These are phyloP conservation scores for Heliconius hermathena DNA, from an alignment of 1,140 invertebrate species.

Conservation along the genomic window DNA sequence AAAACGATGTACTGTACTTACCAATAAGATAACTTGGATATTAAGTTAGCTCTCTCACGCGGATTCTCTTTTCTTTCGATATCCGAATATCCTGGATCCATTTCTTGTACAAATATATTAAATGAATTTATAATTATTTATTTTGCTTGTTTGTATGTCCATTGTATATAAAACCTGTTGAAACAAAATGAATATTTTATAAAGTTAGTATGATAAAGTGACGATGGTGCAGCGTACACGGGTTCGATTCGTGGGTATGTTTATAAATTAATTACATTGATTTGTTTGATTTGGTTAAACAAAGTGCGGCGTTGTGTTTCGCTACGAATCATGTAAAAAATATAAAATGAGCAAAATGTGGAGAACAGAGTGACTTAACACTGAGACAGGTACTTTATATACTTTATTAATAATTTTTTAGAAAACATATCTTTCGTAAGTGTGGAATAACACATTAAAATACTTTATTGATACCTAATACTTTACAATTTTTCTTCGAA, in stretches of 20 bases:
- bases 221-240: not conserved
- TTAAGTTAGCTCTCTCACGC: not conserved
- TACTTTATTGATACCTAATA: not conserved
- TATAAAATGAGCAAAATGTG: no score
- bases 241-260: not conserved
- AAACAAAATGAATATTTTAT: not conserved
- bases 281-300: no score
- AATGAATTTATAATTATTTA: not conserved
- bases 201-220: not conserved
- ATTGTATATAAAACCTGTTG: not conserved
- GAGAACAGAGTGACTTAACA: no score
- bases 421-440: no score
- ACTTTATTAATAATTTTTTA: no score
- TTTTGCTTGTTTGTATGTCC: not conserved
- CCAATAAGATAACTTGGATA: not conserved
- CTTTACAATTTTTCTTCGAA: not conserved
- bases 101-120: not conserved
- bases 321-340: no score
- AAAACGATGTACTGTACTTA: not conserved
- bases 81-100: constrained; percentile 27
- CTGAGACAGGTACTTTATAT: no score
- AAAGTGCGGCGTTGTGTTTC: no score
- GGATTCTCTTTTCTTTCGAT: not conserved
- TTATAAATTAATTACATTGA: no score
- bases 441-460: no score